Evolutionary conservation across 2,888 invertebrate genomes (phyloP), one percentile per base, ranked within the genome.

Genomic region (Urechis unicinctus): DNA sequence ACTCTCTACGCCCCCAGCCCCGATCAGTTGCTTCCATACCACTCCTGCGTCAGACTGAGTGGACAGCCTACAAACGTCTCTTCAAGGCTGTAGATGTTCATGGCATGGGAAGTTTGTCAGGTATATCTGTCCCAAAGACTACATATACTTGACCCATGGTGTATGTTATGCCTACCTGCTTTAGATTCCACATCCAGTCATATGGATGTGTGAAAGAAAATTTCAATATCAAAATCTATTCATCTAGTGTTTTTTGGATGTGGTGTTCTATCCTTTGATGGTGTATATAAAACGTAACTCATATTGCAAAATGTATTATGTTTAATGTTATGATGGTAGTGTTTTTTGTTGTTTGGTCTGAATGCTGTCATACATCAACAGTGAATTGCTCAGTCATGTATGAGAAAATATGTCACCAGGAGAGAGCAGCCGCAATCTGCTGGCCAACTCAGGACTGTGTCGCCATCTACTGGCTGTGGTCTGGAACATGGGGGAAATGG

Each of bases 401-500:
- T n/a, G n/a, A n/a, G n/a, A n/a, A n/a, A n/a, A n/a, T n/a, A 21
- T 49, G 9, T 46, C 48, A 50, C 17, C 58, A 71, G 72, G 64
- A 53, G 53, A 61, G 6, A 59, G 62, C 49, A 70, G 67, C 17
- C 61, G 64, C 24, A 62, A 64, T 50, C 59, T 71, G 25, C 60
- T 73, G 41, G 53, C 60, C 50, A 63, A 64, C 28, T 66, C 69
- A n/a, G 56, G 65, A 42, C 58, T 72, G 48, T 29, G 64, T 6
- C 53, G 59, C 26, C 66, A 69, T 29, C 61, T 65, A 49, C 66
- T 73, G 49, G 68, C 66, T 24, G 54, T 55, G 4, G 59, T 72
- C 13, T 73, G 72, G 72, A 66, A 73, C 53, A 50, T 68, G 52
- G 61, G 68, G 6, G 73, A 73, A 55, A 57, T 72, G 28, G 68